Base-by-base conservation (phyloP, 2,888 invertebrate genomes). In the Prenolepis imparis region DNA sequence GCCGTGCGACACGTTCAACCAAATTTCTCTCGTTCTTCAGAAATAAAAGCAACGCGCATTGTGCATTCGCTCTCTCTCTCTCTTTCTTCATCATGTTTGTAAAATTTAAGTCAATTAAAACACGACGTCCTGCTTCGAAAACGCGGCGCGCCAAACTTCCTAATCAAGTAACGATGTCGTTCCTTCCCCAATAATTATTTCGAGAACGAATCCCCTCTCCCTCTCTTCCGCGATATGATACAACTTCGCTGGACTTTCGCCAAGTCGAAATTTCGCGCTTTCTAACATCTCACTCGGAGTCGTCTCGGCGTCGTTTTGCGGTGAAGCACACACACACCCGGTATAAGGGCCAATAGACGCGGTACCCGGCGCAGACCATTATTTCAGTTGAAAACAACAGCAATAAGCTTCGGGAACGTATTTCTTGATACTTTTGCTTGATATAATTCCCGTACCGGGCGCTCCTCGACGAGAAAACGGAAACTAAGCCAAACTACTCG, bases 351-450 rank as follows among this genome's bases (percentile, higher is more conserved):
- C 61, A 73, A 81, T 74, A 74, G 83, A 61, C 57, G 64, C 66
- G 73, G 82, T 52, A 55, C 59, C 61, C 52, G 61, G 52, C 28
- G 63, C 61, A 66, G 57, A 83, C 88, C 87, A 92, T 94, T 92
- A 93, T 92, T 92, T 92, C 85, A 92, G 90, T 94, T 91, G 92
- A 90, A 90, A 94, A 94, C 92, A 94, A 94, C 91, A 89, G 93
- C 94, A 94, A 94, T 94, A 94, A 93, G 90, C 90, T 87, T 86
- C 83, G 88, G 87, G 70, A 86, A 86, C 89, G 89, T 93, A 90
- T 92, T 92, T 92, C 92, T 91, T 92, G 91, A 92, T 91, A 91
- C 91, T 91, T 91, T 91, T 89, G 88, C 89, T 90, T 89, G 91
- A 90, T 92, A 91, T 92, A 91, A 93, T 93, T 93, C 91, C 78